Base-by-base conservation (phyloP, 1,140 invertebrate species). In the Scylla paramamosain region DNA sequence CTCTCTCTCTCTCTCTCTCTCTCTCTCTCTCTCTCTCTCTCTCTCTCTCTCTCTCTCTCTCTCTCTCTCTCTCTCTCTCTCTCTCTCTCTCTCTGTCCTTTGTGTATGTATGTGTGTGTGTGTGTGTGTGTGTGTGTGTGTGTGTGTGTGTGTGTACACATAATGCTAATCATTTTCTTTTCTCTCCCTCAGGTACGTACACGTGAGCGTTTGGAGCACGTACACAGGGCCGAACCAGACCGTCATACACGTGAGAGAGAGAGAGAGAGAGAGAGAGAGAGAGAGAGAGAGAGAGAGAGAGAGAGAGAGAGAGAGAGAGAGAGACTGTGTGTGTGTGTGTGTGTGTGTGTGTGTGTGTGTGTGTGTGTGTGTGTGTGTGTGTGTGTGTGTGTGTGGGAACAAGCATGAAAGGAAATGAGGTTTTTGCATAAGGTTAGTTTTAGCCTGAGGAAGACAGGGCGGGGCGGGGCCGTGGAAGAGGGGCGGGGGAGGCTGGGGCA, bases 1-100 rank as follows among this genome's bases (percentile, higher is more conserved):
- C 59, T 67, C 59, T 67, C 59, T 67, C 59, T 67, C 59, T 67
- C 59, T 87, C 86, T 87, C 59, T 67, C 59, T 67, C 59, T 67
- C 59, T 67, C 59, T 67, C 59, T 45, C 59, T 67, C 59, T 67
- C 59, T 67, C 59, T 67, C 59, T 67, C 59, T 67, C 59, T 45
- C 39, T 67, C 59, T 67, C 59, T 67, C 59, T 67, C 59, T 20
- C 84, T 87, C 84, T 45, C 46, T 48, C 46, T 48, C 46, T 48
- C 46, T 48, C 46, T 48, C 46, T 48, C 46, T 48, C 46, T 48
- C 46, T 48, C 46, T 48, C 46, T 48, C 46, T 48, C 46, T 48
- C n/a, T n/a, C n/a, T n/a, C 67, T n/a, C 67, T 77, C 46, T 48
- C 46, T n/a, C n/a, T 77, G 67, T 20, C 16, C 10, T 7, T 84